A percentile compares a stretch with the other conserved stretches of the same genome.
These are phyloP conservation scores for Petrocephalus zakoni DNA, from an alignment of 2,113 vertebrate species.

Conservation along the genomic window DNA sequence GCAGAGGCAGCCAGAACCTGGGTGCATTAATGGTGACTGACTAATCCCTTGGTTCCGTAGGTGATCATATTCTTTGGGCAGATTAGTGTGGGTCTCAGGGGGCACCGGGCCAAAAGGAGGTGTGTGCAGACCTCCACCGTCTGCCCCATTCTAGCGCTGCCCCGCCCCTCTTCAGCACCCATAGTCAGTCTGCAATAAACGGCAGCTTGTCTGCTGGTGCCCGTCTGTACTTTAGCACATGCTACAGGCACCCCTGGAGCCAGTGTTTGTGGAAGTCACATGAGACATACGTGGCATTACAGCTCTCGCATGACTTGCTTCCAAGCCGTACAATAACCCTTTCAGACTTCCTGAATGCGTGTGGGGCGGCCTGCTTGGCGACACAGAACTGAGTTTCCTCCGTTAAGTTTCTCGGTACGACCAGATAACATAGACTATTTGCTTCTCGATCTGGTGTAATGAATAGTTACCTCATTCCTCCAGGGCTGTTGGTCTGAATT, in stretches of 20 bases:
- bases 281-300: neutral
- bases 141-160: neutral
- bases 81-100: neutral
- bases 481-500: neutral
- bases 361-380: neutral
- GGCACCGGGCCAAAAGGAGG: neutral
- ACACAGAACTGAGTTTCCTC: neutral
- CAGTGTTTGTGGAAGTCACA: neutral
- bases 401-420: neutral
- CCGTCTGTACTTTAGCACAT: neutral
- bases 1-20: neutral
- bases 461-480: neutral
- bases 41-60: neutral
- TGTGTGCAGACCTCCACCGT: neutral
- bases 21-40: neutral
- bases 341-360: neutral
- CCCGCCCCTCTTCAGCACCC: neutral
- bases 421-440: neutral
- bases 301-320: neutral
- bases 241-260: neutral
- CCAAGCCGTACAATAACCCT: neutral
- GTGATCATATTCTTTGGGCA: neutral
- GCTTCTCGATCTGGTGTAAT: neutral
- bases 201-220: neutral
- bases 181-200: neutral